Conservation (phyloP, 2,113 vertebrate genomes). For the Trogon surrucura region DNA sequence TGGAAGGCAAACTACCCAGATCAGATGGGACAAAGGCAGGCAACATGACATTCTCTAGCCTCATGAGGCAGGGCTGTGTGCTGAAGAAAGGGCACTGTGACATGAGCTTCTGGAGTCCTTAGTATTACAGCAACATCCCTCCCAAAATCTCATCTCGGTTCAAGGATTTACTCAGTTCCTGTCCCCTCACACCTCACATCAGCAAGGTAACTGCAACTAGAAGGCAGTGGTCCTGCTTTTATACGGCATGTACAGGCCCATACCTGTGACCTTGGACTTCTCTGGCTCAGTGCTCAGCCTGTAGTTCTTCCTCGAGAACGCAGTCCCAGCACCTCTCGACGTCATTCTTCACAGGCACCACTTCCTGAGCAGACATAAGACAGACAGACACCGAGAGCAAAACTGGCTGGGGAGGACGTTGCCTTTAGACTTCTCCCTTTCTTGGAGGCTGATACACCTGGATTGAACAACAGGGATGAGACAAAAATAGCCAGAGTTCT, state of each 20-base stretch:
- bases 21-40: not conserved
- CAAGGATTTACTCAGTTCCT: not conserved
- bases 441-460: not conserved
- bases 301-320: constrained; percentile 88
- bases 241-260: not conserved
- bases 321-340: constrained; percentile 84
- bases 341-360: constrained; percentile 82
- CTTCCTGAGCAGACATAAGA: constrained; percentile 2
- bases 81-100: not conserved
- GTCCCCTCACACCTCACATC: not conserved
- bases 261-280: constrained; percentile 89
- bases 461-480: constrained; percentile 32
- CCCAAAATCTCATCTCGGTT: not conserved
- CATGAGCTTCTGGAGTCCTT: not conserved
- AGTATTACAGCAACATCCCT: not conserved
- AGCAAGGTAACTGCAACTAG: not conserved
- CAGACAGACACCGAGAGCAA: accelerated
- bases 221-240: not conserved
- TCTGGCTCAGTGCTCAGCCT: constrained; percentile 87
- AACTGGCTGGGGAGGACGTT: not conserved
- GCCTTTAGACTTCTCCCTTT: not conserved
- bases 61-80: not conserved
- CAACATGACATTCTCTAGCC: not conserved
- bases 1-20: not conserved
- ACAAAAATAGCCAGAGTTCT: not conserved